These are phyloP conservation scores for Agapostemon virescens DNA, from an alignment of 2,888 invertebrate species.

Conservation along the genomic window DNA sequence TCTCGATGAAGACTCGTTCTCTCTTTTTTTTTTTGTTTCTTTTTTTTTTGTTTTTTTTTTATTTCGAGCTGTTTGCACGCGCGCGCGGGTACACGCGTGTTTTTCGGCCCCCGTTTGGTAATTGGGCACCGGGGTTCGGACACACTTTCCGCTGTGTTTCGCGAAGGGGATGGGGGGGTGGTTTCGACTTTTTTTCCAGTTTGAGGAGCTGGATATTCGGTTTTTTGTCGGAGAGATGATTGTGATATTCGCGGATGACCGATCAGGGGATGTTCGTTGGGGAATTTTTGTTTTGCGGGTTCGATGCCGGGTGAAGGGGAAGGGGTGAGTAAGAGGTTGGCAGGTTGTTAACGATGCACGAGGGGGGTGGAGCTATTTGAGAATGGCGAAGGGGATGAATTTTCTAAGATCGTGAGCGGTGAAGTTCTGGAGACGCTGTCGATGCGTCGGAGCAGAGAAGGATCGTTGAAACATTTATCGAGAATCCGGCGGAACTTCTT, in stretches of 20 bases:
- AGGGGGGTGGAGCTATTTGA: neutral
- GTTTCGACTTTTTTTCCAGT: neutral
- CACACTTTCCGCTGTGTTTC: neutral
- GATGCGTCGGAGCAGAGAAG: too few relatives aligned
- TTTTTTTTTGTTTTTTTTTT: neutral
- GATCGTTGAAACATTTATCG: too few relatives aligned
- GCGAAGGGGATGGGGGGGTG: slow-evolving; percentile 2
- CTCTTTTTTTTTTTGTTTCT: neutral
- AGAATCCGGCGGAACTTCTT: too few relatives aligned
- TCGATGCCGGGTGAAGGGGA: neutral
- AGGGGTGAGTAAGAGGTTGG: too few relatives aligned
- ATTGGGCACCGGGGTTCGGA: neutral
- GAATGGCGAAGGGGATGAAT: neutral
- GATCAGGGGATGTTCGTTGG: neutral
- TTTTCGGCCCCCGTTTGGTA: neutral
- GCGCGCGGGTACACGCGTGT: neutral
- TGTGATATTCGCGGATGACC: neutral
- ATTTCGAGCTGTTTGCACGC: neutral
- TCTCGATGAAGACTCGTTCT: neutral
- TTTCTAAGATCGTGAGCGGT: too few relatives aligned
- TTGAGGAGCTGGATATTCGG: slow-evolving; percentile 7
- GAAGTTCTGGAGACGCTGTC: too few relatives aligned
- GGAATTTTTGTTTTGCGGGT: neutral
- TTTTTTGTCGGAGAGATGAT: neutral
- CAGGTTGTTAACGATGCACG: neutral